These are phyloP conservation scores for Dermochelys coriacea DNA, from an alignment of 2,797 vertebrate species.

Conservation along the genomic window DNA sequence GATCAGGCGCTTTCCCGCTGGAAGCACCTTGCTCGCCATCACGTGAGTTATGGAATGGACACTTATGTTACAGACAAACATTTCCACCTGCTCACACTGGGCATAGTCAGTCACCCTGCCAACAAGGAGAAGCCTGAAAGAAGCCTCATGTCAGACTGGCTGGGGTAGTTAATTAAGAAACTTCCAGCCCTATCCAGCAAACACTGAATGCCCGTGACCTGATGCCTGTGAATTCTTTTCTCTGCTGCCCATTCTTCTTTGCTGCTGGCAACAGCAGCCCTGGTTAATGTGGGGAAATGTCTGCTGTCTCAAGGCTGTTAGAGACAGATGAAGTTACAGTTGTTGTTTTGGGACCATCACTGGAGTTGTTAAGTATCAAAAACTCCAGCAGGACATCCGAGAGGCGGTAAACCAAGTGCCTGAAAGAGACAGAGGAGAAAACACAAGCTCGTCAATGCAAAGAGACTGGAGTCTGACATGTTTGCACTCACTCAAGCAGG, in stretches of 20 bases:
- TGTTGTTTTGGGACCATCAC: conserved; percentile 61
- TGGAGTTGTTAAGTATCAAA: conserved; percentile 85
- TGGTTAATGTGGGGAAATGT: conserved; percentile 24
- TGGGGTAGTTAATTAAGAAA: conserved; percentile 18
- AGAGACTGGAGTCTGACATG: not conserved
- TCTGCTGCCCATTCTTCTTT: not conserved
- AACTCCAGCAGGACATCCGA: conserved; percentile 93
- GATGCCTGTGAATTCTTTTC: conserved; percentile 6
- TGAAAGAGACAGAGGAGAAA: conserved; percentile 77
- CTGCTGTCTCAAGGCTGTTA: conserved; percentile 38
- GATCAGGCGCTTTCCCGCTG: not conserved
- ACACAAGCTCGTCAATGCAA: not conserved
- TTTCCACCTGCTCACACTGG: not conserved
- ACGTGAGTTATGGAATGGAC: not conserved
- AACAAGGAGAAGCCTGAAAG: conserved; percentile 15
- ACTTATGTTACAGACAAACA: not conserved
- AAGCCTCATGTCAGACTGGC: not conserved
- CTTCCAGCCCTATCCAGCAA: conserved; percentile 7
- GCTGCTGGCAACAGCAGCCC: not conserved
- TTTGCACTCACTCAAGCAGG: not conserved
- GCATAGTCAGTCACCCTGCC: not conserved
- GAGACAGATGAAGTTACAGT: conserved; percentile 7
- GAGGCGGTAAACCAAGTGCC: conserved; percentile 92
- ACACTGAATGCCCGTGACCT: conserved; percentile 10
- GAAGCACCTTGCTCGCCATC: not conserved